phyloP scores from a whole-genome alignment of 1,140 invertebrate species.

The Trichogramma pretiosum region DNA sequence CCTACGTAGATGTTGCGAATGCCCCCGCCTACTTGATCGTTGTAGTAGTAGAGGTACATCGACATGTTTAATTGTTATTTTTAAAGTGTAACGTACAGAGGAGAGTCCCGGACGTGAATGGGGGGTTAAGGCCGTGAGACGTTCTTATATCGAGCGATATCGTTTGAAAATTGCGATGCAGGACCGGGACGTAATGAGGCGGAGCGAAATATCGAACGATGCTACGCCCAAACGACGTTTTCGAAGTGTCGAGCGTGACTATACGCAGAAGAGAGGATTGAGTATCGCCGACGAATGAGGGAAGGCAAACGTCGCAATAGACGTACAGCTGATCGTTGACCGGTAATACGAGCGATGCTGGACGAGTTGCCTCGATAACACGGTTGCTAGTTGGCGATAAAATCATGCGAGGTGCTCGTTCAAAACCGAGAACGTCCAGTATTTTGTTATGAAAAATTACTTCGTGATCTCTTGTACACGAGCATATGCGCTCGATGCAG shows the following conservation, averaged over 20 bases:
- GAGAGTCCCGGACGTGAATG: conserved; percentile 22
- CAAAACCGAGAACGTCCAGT: background rate
- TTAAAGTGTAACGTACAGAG: conserved; percentile 22
- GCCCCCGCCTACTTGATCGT: conserved; percentile 1
- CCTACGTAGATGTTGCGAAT: conserved; percentile 13
- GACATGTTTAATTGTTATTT: background rate
- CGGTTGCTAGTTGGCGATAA: too few species aligned
- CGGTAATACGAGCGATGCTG: conserved; percentile 1
- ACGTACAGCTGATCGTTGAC: conserved; percentile 18
- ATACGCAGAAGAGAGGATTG: conserved; percentile 19
- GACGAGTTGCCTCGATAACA: conserved; percentile 1
- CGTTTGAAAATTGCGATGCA: conserved; percentile 14
- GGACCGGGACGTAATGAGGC: conserved; percentile 8
- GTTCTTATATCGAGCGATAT: conserved; percentile 20
- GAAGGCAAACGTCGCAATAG: conserved; percentile 24
- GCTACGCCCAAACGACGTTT: conserved; percentile 11
- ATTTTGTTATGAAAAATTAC: background rate
- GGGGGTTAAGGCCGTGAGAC: conserved; percentile 11
- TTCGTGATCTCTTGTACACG: too few species aligned
- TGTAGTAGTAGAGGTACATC: conserved; percentile 5
- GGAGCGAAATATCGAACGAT: conserved; percentile 11
- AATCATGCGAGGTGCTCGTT: too few species aligned
- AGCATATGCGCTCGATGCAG: too few species aligned
- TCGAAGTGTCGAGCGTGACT: conserved; percentile 5
- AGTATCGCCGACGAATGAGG: conserved; percentile 19